These are phyloP conservation scores for Scaptomyza cyrtandrae DNA, from an alignment of 2,888 invertebrate species.

Conservation along the genomic window DNA sequence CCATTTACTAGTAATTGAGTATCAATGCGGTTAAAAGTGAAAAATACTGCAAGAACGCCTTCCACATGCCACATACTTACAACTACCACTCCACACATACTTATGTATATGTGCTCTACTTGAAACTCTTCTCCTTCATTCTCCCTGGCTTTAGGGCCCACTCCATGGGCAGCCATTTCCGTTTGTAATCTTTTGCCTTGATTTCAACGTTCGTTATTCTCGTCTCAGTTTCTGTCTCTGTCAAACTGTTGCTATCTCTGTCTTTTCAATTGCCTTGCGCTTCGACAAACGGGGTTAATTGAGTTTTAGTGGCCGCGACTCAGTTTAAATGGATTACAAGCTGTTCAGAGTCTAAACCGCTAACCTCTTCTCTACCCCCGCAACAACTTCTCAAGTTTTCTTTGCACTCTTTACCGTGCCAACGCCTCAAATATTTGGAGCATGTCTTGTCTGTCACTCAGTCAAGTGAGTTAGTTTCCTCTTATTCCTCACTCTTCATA, in stretches of 20 bases:
- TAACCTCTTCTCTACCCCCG: not conserved
- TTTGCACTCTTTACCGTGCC: slow-evolving; percentile 49
- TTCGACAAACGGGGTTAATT: slow-evolving; percentile 78
- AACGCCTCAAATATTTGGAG: slow-evolving; percentile 68
- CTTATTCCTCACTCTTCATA: not conserved
- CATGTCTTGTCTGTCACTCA: slow-evolving; percentile 61
- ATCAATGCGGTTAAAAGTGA: slow-evolving; percentile 81
- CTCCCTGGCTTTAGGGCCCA: not conserved
- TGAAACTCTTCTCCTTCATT: not conserved
- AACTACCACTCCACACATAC: not conserved
- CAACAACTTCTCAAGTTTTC: slow-evolving; percentile 57
- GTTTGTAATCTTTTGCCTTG: slow-evolving; percentile 76
- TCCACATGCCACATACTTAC: slow-evolving; percentile 1
- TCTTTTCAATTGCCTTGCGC: slow-evolving; percentile 64
- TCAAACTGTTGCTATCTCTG: slow-evolving; percentile 21
- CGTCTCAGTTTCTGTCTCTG: slow-evolving; percentile 14
- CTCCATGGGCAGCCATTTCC: slow-evolving; percentile 63
- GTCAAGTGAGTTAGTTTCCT: slow-evolving; percentile 31
- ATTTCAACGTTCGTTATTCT: slow-evolving; percentile 53
- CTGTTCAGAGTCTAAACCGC: slow-evolving; percentile 29
- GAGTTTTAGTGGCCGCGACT: slow-evolving; percentile 80
- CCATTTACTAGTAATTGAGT: slow-evolving; percentile 72
- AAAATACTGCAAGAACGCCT: slow-evolving; percentile 61
- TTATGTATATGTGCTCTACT: not conserved
- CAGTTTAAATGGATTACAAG: slow-evolving; percentile 79